These are phyloP conservation scores for Tribolium freemani DNA, from an alignment of 2,888 invertebrate species.

Conservation along the genomic window DNA sequence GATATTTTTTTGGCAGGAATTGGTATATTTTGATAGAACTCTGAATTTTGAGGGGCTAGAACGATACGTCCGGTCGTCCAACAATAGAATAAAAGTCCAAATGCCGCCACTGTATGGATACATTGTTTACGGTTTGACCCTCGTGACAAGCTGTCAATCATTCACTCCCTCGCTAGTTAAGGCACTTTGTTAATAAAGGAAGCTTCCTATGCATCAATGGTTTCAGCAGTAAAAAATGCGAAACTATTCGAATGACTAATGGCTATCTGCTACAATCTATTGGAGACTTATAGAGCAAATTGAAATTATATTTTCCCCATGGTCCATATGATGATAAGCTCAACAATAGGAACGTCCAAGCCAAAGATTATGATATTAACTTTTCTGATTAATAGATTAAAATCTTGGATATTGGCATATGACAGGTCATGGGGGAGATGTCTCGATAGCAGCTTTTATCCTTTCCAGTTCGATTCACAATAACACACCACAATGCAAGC, in stretches of 20 bases:
- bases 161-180: slow-evolving; percentile 48
- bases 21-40: slow-evolving; percentile 13
- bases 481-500: slow-evolving; percentile 17
- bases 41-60: background rate
- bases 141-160: slow-evolving; percentile 49
- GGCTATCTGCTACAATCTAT: slow-evolving; percentile 21
- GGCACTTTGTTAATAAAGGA: slow-evolving; percentile 49
- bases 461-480: slow-evolving; percentile 48
- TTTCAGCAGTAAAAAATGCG: slow-evolving; percentile 28
- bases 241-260: slow-evolving; percentile 28
- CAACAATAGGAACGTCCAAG: slow-evolving; percentile 55
- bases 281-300: slow-evolving; percentile 49
- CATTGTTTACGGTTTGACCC: slow-evolving; percentile 48
- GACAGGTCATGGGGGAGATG: slow-evolving; percentile 59
- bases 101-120: slow-evolving; percentile 26
- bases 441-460: slow-evolving; percentile 48
- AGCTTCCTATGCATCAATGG: slow-evolving; percentile 39
- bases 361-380: slow-evolving; percentile 64
- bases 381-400: slow-evolving; percentile 66
- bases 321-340: slow-evolving; percentile 47
- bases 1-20: no score
- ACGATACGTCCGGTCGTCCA: slow-evolving; percentile 17
- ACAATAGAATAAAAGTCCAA: slow-evolving; percentile 25
- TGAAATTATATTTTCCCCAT: slow-evolving; percentile 53
- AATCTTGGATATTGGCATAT: slow-evolving; percentile 64